These are phyloP conservation scores for Thecocarcelia acutangulata DNA, from an alignment of 2,888 invertebrate genomes.

Conservation along the genomic window DNA sequence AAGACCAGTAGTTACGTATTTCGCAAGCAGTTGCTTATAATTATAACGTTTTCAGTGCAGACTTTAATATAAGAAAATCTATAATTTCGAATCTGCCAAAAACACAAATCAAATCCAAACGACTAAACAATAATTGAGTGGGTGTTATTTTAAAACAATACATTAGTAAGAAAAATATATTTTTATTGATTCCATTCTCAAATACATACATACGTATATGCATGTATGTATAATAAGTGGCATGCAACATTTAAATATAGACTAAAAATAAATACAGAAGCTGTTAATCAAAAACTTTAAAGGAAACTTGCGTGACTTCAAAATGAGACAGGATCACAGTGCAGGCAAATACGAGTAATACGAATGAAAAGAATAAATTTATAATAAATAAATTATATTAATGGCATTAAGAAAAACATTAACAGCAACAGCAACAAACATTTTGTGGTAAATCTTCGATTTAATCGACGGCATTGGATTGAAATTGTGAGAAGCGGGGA, in stretches of 20 bases:
- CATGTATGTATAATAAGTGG: no score
- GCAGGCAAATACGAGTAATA: slow-evolving; percentile 9
- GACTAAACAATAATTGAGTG: slow-evolving; percentile 51
- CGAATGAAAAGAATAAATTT: background rate
- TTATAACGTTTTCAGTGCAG: background rate
- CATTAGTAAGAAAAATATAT: background rate
- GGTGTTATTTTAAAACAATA: slow-evolving; percentile 37
- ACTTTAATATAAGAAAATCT: slow-evolving; percentile 8
- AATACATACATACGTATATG: no score
- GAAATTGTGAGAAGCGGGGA: background rate
- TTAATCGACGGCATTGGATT: slow-evolving; percentile 2
- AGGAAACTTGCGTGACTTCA: slow-evolving; percentile 54
- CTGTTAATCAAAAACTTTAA: slow-evolving; percentile 24
- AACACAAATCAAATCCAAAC: slow-evolving; percentile 11
- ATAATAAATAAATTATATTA: slow-evolving; percentile 1
- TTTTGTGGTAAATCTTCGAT: slow-evolving; percentile 28
- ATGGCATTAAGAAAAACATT: background rate
- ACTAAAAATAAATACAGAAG: slow-evolving; percentile 27
- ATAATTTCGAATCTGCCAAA: slow-evolving; percentile 55
- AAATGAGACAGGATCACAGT: slow-evolving; percentile 7
- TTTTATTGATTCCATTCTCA: background rate
- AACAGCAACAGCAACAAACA: slow-evolving; percentile 2
- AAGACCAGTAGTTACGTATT: no score
- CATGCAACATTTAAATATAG: slow-evolving; percentile 55
- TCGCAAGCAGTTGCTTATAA: no score